Percentiles rank a stretch among this genome's conserved stretches.
Evolutionary conservation across 2,797 vertebrate genomes (phyloP).

Genomic region (Glossophaga mutica): DNA sequence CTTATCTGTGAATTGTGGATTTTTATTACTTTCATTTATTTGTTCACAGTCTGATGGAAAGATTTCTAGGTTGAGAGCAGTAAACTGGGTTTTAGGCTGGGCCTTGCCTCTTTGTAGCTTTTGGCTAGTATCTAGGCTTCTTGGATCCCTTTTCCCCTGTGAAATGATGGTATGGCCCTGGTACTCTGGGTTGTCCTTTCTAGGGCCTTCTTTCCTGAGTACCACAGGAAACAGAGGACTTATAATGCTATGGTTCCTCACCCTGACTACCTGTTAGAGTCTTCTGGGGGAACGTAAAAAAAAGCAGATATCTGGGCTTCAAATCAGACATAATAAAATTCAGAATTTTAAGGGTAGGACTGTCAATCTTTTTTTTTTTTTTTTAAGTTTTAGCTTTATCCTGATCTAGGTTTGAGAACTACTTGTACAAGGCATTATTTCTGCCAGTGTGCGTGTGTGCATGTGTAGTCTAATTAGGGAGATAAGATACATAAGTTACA

Average conservation of each 20-base stretch:
- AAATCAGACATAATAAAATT: conserved; percentile 12
- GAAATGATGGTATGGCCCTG: neutral
- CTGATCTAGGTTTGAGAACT: conserved; percentile 24
- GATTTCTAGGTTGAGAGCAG: conserved; percentile 1
- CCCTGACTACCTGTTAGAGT: neutral
- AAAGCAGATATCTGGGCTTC: neutral
- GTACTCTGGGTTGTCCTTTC: neutral
- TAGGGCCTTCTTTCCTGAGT: neutral
- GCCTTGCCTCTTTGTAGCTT: conserved; percentile 36
- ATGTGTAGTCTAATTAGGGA: neutral
- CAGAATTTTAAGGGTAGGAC: neutral
- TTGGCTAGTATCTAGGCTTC: conserved; percentile 17
- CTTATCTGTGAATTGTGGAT: neutral
- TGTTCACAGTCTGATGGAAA: conserved; percentile 6
- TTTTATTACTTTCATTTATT: conserved; percentile 48
- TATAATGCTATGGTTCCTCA: neutral
- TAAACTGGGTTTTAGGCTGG: neutral
- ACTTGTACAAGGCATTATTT: neutral
- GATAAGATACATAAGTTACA: neutral
- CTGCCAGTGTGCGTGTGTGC: neutral
- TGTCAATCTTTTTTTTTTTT: neutral
- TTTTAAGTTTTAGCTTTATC: conserved; percentile 36
- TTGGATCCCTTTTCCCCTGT: neutral
- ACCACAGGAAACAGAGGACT: neutral
- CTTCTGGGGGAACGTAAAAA: conserved; percentile 9